Conservation (phyloP, 2,113 vertebrate genomes). For the Gymnogyps californianus region DNA sequence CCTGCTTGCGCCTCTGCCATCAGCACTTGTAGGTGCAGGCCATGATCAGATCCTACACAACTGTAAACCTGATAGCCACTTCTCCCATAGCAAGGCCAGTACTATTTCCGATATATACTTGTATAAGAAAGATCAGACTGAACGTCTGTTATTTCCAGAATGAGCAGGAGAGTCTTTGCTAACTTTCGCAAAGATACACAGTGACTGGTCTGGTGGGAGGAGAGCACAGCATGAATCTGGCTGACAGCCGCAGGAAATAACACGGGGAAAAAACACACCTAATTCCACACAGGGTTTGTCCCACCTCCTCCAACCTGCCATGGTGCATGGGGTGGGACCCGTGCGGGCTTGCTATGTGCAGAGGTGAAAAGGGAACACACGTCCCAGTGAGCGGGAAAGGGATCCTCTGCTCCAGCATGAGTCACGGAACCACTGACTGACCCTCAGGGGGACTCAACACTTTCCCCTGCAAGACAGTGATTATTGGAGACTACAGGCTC, state of each 20-base stretch:
- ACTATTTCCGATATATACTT: not conserved
- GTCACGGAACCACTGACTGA: not conserved
- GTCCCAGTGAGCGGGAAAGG: not conserved
- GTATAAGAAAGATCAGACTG: not conserved
- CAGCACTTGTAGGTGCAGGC: not conserved
- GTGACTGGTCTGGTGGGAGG: constrained; percentile 4
- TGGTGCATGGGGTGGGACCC: not conserved
- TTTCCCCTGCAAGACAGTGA: not conserved
- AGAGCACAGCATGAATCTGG: not conserved
- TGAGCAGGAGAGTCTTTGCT: not conserved
- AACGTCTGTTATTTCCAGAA: not conserved
- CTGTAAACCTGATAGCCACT: not conserved
- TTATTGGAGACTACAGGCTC: not conserved
- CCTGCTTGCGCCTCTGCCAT: not conserved
- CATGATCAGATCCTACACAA: not conserved
- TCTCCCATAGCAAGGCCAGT: not conserved
- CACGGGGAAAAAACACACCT: not conserved
- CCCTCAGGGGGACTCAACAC: not conserved
- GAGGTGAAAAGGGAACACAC: not conserved
- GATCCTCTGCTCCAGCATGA: not conserved
- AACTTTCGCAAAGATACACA: not conserved
- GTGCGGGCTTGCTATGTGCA: not conserved
- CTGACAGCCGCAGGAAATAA: not conserved
- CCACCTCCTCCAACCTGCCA: not conserved
- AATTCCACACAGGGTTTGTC: not conserved